A percentile compares a stretch with the other conserved stretches of the same genome.
These are phyloP conservation scores for Oreohelix idahoensis DNA, from an alignment of 1,140 invertebrate species.

Conservation along the genomic window DNA sequence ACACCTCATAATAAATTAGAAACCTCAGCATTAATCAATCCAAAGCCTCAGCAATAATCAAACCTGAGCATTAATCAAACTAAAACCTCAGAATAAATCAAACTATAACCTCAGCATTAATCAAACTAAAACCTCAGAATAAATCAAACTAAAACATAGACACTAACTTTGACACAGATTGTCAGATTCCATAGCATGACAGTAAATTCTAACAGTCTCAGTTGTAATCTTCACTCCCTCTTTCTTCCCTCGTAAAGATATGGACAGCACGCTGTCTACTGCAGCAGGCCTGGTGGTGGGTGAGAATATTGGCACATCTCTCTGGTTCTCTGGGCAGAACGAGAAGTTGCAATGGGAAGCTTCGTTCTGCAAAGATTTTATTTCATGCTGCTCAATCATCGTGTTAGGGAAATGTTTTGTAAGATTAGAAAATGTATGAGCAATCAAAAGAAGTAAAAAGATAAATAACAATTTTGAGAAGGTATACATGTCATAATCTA, in stretches of 20 bases:
- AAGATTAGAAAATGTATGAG: no score
- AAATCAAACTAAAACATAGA: background rate
- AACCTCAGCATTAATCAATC: no score
- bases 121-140: no score
- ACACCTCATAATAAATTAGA: no score
- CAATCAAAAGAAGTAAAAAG: no score
- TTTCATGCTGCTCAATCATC: background rate
- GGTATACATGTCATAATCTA: no score
- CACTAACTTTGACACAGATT: slow-evolving; percentile 20
- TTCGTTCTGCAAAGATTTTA: slow-evolving; percentile 18
- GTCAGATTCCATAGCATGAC: background rate
- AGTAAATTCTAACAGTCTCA: background rate
- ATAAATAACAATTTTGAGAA: no score
- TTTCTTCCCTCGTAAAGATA: slow-evolving; percentile 17
- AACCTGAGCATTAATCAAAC: no score
- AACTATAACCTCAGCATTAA: no score
- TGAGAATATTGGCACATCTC: slow-evolving; percentile 1
- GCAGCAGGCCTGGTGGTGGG: background rate
- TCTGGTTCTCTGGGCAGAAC: background rate
- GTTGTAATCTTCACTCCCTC: background rate
- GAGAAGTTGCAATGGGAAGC: slow-evolving; percentile 16
- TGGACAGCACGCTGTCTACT: background rate
- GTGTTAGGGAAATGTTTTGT: no score
- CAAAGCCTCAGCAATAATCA: no score
- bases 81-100: no score